phyloP scores from a whole-genome alignment of 2,113 vertebrate species.

The Malurus elegans region DNA sequence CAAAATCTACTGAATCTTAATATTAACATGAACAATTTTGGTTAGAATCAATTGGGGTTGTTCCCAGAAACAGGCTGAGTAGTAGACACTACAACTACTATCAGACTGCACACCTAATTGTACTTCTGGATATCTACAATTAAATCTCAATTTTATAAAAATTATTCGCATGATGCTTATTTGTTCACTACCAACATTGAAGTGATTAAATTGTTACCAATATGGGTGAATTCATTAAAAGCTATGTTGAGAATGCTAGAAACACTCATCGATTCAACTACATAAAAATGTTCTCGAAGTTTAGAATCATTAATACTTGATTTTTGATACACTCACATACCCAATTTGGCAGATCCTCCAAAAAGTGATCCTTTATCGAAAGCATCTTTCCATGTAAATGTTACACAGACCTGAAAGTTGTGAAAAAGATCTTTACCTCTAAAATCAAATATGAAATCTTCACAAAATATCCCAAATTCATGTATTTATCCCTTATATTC shows the following conservation, averaged over 20 bases:
- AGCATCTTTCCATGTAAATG: conserved; percentile 99
- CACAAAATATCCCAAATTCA: not conserved
- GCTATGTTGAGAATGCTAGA: not conserved
- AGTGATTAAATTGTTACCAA: not conserved
- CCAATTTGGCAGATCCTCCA: conserved; percentile 93
- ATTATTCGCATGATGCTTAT: not conserved
- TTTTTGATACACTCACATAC: conserved; percentile 72
- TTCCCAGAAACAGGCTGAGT: not conserved
- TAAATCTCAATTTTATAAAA: not conserved
- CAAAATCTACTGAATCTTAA: not conserved
- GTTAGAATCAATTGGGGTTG: not conserved
- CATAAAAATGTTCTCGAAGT: not conserved
- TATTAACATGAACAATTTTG: not conserved
- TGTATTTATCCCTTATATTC: not conserved
- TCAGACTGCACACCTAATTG: not conserved
- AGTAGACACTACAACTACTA: not conserved
- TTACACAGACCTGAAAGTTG: conserved; percentile 86
- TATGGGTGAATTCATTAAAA: not conserved
- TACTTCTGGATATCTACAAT: not conserved
- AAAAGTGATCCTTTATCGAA: conserved; percentile 99
- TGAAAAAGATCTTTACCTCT: not conserved
- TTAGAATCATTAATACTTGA: not conserved
- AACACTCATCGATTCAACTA: not conserved
- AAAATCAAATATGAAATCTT: not conserved
- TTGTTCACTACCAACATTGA: not conserved